Evolutionary conservation across 1,140 invertebrate species (phyloP).

Genomic region (Heliothis virescens): DNA sequence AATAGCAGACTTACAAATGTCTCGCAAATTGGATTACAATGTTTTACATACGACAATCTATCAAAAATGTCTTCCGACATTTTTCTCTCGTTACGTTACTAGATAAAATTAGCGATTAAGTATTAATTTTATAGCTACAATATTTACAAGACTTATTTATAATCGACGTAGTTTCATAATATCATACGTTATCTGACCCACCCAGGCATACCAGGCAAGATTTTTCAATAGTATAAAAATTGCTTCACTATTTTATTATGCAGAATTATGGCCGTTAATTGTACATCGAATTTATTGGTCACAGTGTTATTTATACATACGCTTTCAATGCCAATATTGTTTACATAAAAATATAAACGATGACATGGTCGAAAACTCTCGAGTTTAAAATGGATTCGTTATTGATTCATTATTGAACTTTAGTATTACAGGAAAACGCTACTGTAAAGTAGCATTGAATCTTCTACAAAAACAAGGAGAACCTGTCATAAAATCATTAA

Average conservation of each 20-base stretch:
- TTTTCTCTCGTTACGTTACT: not conserved
- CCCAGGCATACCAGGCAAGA: not conserved
- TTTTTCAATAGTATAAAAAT: slow-evolving; percentile 4
- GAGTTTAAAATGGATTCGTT: not conserved
- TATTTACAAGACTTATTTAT: slow-evolving; percentile 38
- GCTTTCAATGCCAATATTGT: slow-evolving; percentile 2
- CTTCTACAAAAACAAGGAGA: not conserved
- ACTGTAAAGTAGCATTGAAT: not conserved
- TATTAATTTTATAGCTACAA: slow-evolving; percentile 22
- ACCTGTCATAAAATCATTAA: not conserved
- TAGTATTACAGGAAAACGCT: slow-evolving; percentile 14
- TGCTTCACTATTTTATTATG: slow-evolving; percentile 17
- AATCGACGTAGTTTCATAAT: slow-evolving; percentile 47
- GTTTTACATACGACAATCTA: slow-evolving; percentile 25
- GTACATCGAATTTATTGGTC: slow-evolving; percentile 36
- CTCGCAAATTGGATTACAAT: slow-evolving; percentile 27
- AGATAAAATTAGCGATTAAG: slow-evolving; percentile 25
- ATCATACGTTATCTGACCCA: slow-evolving; percentile 33
- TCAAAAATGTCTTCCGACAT: not conserved
- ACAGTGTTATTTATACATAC: not conserved
- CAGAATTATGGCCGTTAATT: slow-evolving; percentile 35
- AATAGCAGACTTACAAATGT: slow-evolving; percentile 16
- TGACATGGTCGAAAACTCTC: not conserved
- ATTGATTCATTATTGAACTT: slow-evolving; percentile 14
- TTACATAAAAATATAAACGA: slow-evolving; percentile 1